Evolutionary conservation across 1,140 invertebrate genomes (phyloP).

Genomic region (Ceratosolen solmsi): DNA sequence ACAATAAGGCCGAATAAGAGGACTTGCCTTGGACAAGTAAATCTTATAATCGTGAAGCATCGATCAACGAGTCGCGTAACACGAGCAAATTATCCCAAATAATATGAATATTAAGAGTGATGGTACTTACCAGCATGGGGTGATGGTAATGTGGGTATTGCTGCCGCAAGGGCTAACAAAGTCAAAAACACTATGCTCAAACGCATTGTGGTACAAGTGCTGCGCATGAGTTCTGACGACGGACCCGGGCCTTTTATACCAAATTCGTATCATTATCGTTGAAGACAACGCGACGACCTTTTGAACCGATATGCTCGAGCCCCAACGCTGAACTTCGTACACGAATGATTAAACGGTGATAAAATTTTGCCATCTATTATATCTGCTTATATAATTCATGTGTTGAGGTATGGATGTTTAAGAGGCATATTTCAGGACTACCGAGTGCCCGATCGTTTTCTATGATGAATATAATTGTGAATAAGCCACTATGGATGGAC

Average conservation of each 20-base stretch:
- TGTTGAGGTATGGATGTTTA: no score
- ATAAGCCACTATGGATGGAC: no score
- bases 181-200: constrained; percentile 66
- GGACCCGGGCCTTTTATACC: constrained; percentile 67
- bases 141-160: constrained; percentile 59
- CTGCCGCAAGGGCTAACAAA: constrained; percentile 67
- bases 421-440: no score
- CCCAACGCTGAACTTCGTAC: constrained; percentile 42
- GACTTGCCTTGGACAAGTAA: no score
- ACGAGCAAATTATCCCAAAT: no score
- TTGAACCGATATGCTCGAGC: constrained; percentile 41
- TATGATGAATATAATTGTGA: no score
- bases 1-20: no score
- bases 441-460: no score
- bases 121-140: constrained; percentile 67
- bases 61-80: no score
- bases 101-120: neutral
- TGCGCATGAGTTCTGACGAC: constrained; percentile 58
- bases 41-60: no score
- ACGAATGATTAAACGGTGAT: constrained; percentile 52
- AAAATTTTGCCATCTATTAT: constrained; percentile 30
- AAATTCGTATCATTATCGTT: constrained; percentile 67
- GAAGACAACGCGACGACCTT: constrained; percentile 60
- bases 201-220: constrained; percentile 67
- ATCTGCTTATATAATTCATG: neutral